Base-by-base conservation (phyloP, 1,140 invertebrate genomes). In the Zaprionus ghesquierei region DNA sequence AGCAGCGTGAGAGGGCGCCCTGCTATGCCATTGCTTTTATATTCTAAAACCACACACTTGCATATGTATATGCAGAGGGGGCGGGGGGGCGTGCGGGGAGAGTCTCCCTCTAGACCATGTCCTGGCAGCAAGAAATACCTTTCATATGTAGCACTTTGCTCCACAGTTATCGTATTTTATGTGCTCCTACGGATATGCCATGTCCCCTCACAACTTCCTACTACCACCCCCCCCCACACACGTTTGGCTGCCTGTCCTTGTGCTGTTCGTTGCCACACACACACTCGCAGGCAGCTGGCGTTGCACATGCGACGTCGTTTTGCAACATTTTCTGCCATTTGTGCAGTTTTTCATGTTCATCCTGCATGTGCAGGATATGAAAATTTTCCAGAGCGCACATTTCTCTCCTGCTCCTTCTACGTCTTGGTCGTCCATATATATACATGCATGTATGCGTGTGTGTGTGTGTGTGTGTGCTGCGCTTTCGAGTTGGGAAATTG, bases 301-400 rank as follows among this genome's bases (percentile, higher is more conserved):
- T 10, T 29, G 12, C 27, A 53, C 59, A 64, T 69, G 69, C 66
- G 60, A 80, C 72, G 77, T 81, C 81, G 71, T 73, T 76, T 82
- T 89, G 85, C 85, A 89, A 87, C 82, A 87, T 86, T 86, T 86
- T 87, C 82, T 86, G 84, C 82, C 79, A 89, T 89, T 89, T 89
- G 66, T 89, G 85, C 84, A 89, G 84, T 89, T 89, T 89, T 89
- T 89, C 84, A 87, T 87, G 84, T 82, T 87, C 82, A 72, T 86
- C 1, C 9, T 81, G 66, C 81, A 78, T 75, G 79, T 81, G 79
- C 74, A 78, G 85, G 80, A 89, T 89, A 89, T 89, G 84, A 89
- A 89, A 89, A 89, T 89, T 89, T 89, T 73, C 72, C 69, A 74
- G 59, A 84, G 80, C 76, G 79, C 79, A 78, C 51, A 65, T 60